Base-by-base conservation (phyloP, 2,888 invertebrate genomes). In the Chloromyia formosa region DNA sequence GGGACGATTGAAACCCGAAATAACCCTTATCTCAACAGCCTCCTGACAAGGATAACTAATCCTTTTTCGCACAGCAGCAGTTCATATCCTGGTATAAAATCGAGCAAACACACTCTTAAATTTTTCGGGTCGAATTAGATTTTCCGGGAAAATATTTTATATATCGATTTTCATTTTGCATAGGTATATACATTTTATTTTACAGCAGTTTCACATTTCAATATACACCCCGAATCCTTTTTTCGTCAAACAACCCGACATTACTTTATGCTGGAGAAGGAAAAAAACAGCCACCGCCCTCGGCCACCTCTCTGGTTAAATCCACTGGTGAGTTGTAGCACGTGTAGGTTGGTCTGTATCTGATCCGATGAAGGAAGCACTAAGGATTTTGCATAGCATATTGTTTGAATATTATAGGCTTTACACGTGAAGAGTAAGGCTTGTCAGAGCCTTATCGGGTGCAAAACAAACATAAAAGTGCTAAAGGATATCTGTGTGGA, bases 371-470 rank as follows among this genome's bases (percentile, higher is more conserved):
- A 7, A 35, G 27, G 3, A n/a, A 3, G 10, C 12, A 49, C 14
- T 49, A 49, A 49, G 10, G 49, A 49, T 49, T 49, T 49, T 49
- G 12, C 14, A 45, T 20, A 66, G 66, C 66, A 66, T 20, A 66
- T 66, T 66, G 66, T 66, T 66, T 49, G 45, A 66, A 49, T 12
- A 66, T 66, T 45, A 66, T 66, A 66, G 66, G 66, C 66, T 49
- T 66, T 66, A 22, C 49, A 35, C 35, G 66, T 66, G 66, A 66
- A 66, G 66, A 22, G 66, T 49, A 45, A 66, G 66, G 27, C 49
- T 22, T 66, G 66, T 66, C 66, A 49, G 49, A 27, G 27, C 10
- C 66, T 66, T 66, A 66, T 66, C 49, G 35, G 16, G 18, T 35
- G 27, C 27, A 62, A 35, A 23, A 62, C 10, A 62, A 62, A 62